Conservation (phyloP, 2,113 vertebrate genomes). For the Edolisoma coerulescens region DNA sequence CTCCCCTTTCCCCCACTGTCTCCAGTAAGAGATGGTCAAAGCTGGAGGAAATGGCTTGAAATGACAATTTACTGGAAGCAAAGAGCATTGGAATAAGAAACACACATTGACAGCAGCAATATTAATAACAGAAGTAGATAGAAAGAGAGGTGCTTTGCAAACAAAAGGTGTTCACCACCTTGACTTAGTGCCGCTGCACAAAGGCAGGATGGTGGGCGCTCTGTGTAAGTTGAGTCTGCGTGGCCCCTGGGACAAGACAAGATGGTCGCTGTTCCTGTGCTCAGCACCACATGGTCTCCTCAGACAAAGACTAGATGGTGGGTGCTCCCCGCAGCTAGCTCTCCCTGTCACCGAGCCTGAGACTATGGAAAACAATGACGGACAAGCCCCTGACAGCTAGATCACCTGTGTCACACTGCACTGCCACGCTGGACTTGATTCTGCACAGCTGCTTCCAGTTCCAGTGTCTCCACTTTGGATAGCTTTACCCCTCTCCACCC, state of each 20-base stretch:
- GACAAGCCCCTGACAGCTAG: not conserved
- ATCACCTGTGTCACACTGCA: not conserved
- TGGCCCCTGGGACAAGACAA: not conserved
- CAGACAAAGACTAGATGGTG: not conserved
- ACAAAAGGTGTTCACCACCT: not conserved
- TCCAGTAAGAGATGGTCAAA: not conserved
- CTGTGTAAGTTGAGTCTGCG: not conserved
- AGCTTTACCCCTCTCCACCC: not conserved
- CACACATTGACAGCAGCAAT: not conserved
- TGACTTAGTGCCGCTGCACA: not conserved
- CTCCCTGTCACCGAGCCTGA: not conserved
- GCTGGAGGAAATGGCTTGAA: not conserved
- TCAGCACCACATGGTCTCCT: not conserved
- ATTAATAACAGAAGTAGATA: not conserved
- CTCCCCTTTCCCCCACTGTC: not conserved
- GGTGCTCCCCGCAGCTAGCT: accelerated
- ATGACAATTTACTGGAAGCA: not conserved
- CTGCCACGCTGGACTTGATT: not conserved
- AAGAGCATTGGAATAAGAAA: not conserved
- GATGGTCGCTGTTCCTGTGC: not conserved
- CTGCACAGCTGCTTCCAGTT: not conserved
- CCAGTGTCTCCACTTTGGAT: not conserved
- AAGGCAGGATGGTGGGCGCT: not conserved
- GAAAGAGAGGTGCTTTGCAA: not conserved
- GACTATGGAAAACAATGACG: not conserved